Conservation (phyloP, 2,797 vertebrate genomes). For the Synaphobranchus kaupii region DNA sequence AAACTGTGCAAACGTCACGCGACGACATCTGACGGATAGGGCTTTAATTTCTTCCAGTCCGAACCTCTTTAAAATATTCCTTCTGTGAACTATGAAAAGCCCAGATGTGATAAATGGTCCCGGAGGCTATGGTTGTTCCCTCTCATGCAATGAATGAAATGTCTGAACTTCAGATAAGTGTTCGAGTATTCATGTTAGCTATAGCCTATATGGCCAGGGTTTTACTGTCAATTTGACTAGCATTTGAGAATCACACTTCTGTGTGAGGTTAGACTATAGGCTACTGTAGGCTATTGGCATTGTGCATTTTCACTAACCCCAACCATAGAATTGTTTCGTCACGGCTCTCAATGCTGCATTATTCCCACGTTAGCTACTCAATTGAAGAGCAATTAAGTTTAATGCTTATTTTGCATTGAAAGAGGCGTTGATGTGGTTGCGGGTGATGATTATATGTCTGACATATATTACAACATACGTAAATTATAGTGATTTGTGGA, state of each 20-base stretch:
- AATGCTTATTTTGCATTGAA: conserved; percentile 5
- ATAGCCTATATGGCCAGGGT: background rate
- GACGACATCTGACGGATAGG: background rate
- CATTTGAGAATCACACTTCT: background rate
- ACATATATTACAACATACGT: conserved; percentile 40
- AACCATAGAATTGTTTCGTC: background rate
- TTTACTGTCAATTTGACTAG: background rate
- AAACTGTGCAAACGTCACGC: background rate
- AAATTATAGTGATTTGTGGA: conserved; percentile 60
- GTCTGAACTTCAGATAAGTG: background rate
- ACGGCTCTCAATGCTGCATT: background rate
- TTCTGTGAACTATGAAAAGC: background rate
- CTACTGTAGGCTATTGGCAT: no score
- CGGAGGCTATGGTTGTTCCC: background rate
- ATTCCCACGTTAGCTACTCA: background rate
- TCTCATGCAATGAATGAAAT: background rate
- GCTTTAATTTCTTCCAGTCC: background rate
- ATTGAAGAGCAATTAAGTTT: background rate
- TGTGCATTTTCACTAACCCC: background rate
- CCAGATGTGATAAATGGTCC: background rate
- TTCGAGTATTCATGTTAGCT: background rate
- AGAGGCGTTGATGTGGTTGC: background rate
- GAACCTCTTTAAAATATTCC: background rate
- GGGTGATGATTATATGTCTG: conserved; percentile 51
- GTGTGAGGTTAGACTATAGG: background rate